phyloP scores from a whole-genome alignment of 2,888 invertebrate genomes.

The Calephelis perditalis region DNA sequence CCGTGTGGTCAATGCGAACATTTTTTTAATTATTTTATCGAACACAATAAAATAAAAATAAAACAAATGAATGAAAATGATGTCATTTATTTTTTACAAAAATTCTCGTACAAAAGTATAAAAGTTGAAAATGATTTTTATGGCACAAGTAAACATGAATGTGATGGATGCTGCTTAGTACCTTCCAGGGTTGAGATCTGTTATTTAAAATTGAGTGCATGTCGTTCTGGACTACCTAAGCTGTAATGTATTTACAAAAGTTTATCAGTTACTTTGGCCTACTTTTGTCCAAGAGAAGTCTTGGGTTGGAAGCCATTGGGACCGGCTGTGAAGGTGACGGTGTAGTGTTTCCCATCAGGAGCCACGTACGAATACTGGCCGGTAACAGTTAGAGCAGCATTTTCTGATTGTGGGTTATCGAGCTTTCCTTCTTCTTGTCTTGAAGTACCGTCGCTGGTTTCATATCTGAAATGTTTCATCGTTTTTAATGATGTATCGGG shows the following conservation, averaged over 20 bases:
- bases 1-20: no score
- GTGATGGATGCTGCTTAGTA: constrained; percentile 4
- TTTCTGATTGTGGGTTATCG: constrained; percentile 80
- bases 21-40: not conserved
- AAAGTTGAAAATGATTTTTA: constrained; percentile 55
- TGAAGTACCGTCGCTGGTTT: constrained; percentile 82
- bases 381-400: constrained; percentile 80
- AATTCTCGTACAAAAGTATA: constrained; percentile 41
- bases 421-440: constrained; percentile 81
- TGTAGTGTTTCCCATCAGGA: constrained; percentile 81
- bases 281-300: constrained; percentile 67
- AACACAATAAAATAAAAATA: not conserved
- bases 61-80: constrained; percentile 12
- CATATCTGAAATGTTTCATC: constrained; percentile 61
- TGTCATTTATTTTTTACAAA: constrained; percentile 32
- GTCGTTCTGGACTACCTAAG: constrained; percentile 10
- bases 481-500: not conserved
- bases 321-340: constrained; percentile 80
- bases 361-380: constrained; percentile 82
- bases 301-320: constrained; percentile 80
- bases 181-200: constrained; percentile 47
- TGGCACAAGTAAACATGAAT: constrained; percentile 57
- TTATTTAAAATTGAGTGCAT: constrained; percentile 26
- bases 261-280: constrained; percentile 22
- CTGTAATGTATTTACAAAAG: constrained; percentile 17